These are phyloP conservation scores for Pagetopsis macropterus DNA, from an alignment of 2,797 vertebrate species.

Conservation along the genomic window DNA sequence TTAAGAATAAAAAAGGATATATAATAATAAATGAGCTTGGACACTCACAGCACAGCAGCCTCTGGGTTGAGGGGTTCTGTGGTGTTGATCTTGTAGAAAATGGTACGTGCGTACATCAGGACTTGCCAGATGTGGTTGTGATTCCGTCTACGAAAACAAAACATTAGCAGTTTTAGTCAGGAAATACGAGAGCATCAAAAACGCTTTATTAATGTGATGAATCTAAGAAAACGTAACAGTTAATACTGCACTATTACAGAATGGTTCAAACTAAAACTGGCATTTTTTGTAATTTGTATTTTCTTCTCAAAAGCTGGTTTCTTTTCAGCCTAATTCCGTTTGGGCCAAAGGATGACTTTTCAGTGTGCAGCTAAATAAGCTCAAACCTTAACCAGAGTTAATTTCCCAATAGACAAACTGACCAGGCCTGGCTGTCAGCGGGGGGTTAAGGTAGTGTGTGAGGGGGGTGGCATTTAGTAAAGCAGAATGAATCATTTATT, in stretches of 20 bases:
- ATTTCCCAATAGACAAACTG: not conserved
- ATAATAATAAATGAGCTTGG: not conserved
- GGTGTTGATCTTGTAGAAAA: constrained; percentile 99
- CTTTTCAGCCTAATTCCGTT: not conserved
- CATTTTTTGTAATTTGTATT: no score
- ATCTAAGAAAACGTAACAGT: not conserved
- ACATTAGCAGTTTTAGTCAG: not conserved
- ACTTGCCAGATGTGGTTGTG: constrained; percentile 99
- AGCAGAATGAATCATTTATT: not conserved
- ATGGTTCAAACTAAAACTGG: no score
- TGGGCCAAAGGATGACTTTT: not conserved
- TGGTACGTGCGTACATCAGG: constrained; percentile 94
- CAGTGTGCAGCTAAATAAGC: not conserved
- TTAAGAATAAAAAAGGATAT: not conserved
- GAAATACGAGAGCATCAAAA: not conserved
- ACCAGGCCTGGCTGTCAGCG: not conserved
- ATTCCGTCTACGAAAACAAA: constrained; percentile 86
- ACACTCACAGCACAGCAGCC: constrained; percentile 95
- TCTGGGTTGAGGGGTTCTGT: constrained; percentile 93
- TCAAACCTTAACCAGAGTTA: no score
- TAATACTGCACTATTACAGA: not conserved
- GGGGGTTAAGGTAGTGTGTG: not conserved
- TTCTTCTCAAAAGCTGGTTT: not conserved
- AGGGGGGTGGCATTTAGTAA: not conserved
- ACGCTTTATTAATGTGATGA: not conserved